Evolutionary conservation across 2,888 invertebrate species (phyloP), one percentile per base, ranked within the genome.

Genomic region (Dysmachus trigonus): DNA sequence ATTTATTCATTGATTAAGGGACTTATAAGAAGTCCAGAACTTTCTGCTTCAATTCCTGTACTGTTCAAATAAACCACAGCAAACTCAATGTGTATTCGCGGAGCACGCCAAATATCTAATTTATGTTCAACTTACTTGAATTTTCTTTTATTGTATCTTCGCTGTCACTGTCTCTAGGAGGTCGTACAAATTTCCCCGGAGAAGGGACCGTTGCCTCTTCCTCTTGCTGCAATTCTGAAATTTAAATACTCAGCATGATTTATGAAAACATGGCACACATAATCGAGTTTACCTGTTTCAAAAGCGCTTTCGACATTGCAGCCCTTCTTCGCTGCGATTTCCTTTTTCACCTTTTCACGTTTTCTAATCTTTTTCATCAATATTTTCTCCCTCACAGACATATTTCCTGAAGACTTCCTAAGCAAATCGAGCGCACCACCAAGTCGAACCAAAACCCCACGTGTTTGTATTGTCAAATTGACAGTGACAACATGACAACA

Each of bases 351-450:
- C 89, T 95, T 95, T 89, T 96, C 96, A 0, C 95, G 93, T 89
- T 96, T 96, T 88, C 95, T 96, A 41, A 96, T 96, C 92, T 96
- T 96, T 85, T 95, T 93, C 94, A 95, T 94, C 31, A 96, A 92
- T 81, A 96, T 93, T 92, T 95, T 95, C 88, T 96, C 95, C 0
- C 92, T 89, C 15, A 92, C 90, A 5, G 92, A 91, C 92, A 92
- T 92, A n/a, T 79, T 87, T 87, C n/a, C n/a, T 51, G 0, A 13
- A 72, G 27, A 41, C 15, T 41, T 81, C 47, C 3, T 47, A 47
- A 35, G 13, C 15, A 18, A 47, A 18, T n/a, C 13, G 18, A 81
- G 13, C 27, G 18, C 41, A 22, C 38, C 10, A 41, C 6, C n/a
- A n/a, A n/a, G n/a, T n/a, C 5, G 15, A 10, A 22, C 1, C 30